Base-by-base conservation (phyloP, 1,140 invertebrate species). In the Drosophila suzukii region DNA sequence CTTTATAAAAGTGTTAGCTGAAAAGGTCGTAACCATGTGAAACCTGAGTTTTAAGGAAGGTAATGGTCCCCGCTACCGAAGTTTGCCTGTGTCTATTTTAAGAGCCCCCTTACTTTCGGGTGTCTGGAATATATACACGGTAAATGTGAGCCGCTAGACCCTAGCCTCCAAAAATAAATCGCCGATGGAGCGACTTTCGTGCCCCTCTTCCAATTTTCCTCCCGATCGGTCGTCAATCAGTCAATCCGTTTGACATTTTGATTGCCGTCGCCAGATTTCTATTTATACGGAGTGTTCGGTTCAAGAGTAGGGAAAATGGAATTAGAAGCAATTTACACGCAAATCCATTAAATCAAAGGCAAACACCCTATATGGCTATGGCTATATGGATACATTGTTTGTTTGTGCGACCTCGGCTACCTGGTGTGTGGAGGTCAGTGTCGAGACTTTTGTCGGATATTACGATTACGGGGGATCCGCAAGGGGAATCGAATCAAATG, bases 261-360 rank as follows among this genome's bases (percentile, higher is more conserved):
- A 86, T 88, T 81, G 75, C 44, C 59, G 62, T 49, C 46, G 66
- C 58, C 56, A 36, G 50, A 78, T 70, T 82, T 81, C 46, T 66
- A 78, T 70, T 81, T 81, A 44, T 61, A 59, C 34, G 8, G 24
- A 39, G 34, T 36, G 32, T 34, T 34, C 8, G 32, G 17, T 17
- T 15, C 24, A 13, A 62, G 50, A 70, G 56, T 47, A 34, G 34
- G 46, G 49, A 49, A 67, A 74, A 63, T 71, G 24, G 51, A 75
- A 78, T 85, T 78, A 71, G 62, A 81, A 81, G 66, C 81, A 78
- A 78, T 81, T 78, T 83, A 73, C 76, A 80, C 81, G 76, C 66
- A 76, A 73, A 80, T 57, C 46, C 61, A 68, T 76, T 68, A 74
- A 79, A 68, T 61, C 44, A 78, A 60, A 78, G 60, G 56, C 62